Evolutionary conservation across 2,888 invertebrate genomes (phyloP), one percentile per base, ranked within the genome.

Genomic region (Hypselothyrea guttata): DNA sequence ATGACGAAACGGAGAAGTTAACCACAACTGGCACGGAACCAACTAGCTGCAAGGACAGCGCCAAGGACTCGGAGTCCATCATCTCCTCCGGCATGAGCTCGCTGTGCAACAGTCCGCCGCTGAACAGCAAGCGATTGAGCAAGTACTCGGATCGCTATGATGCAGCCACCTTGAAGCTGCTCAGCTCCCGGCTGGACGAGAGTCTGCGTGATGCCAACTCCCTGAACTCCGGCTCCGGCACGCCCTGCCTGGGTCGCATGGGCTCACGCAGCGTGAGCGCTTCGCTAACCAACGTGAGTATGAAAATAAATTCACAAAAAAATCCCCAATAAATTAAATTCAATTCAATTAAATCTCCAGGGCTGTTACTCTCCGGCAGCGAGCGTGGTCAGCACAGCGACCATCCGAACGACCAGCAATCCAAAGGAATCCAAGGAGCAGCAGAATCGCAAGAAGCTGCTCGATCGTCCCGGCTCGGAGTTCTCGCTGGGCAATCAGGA

Each of bases 341-440:
- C 11, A 2, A n/a, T 33, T 2, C 11, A 31, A 18, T 2, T 8
- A 12, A 35, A 0, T 7, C 1, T 38, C 4, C 84, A 94, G 94
- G 94, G 94, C 33, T 93, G 93, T 90, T 94, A 94, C 85, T 94
- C 94, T 0, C 94, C 94, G 0, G 94, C 94, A 12, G 89, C 93
- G 2, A 94, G 94, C 73, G 91, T 93, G 30, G 92, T 93, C 4
- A 92, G 93, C 41, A 92, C 93, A 11, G 94, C 94, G 5, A 92
- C 92, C 37, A 93, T 94, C 68, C 91, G 94, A 11, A 93, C 94
- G 64, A 93, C 94, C 65, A 77, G 69, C 54, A 92, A 92, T 71
- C 92, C 93, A 0, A 95, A 95, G 81, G 95, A 95, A 72, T 93
- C 93, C 4, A 96, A 96, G 86, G 96, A 96, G 75, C 93, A 93